Base-by-base conservation (phyloP, 2,113 vertebrate genomes). In the Poeciliopsis retropinna region DNA sequence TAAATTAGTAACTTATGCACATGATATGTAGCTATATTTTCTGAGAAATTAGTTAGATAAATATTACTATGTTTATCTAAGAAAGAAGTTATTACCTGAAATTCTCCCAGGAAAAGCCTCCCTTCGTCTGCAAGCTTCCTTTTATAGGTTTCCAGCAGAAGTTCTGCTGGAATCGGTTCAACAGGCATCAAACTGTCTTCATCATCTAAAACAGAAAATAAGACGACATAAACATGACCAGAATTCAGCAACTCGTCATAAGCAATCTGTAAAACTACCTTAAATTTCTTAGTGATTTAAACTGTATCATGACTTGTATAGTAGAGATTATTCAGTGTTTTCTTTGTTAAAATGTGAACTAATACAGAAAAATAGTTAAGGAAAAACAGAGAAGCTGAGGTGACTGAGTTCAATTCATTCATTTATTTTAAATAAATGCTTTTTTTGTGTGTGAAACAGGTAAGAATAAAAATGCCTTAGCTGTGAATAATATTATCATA, bases 81-180 rank as follows among this genome's bases (percentile, higher is more conserved):
- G 1, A 25, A 8, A 29, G 4, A 1, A 29, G n/a, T 8, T 28
- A 32, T 34, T 67, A 99, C 98, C 96, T 99, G 98, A 94, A 99
- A 99, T 92, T 99, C 98, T 66, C 94, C 97, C 90, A 99, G 92
- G 79, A 99, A 99, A 51, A 99, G 95, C 64, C 98, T 94, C 15
- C 93, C 96, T 66, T 99, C 98, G 47, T 99, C 98, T 11, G 97
- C 97, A 0, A 97, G 95, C 82, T 99, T 99, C 76, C 89, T 96
- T 87, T 96, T 98, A 69, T 98, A 98, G 0, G 90, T 87, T 1
- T 98, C 97, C 78, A 98, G 81, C 80, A 99, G 88, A 0, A 82
- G 4, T 0, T 98, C 97, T 0, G 95, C 94, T 31, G 89, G 89
- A n/a, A 99, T 98, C 0, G 98, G 97, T 10, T 98, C 97, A 25